Conservation (phyloP, 2,113 vertebrate genomes). For the Phyllostomus hastatus region DNA sequence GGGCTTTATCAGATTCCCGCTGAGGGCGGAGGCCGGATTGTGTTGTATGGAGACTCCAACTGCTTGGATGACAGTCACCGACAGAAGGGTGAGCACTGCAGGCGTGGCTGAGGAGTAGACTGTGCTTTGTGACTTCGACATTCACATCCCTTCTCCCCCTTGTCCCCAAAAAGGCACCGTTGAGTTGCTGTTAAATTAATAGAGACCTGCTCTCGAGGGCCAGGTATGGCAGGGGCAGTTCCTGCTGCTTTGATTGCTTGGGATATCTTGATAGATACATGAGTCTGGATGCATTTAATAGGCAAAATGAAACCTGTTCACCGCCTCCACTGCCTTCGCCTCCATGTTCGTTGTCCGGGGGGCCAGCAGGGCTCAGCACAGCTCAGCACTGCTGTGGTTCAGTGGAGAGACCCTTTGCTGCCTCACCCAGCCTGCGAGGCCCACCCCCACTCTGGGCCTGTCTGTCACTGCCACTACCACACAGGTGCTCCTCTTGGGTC, state of each 20-base stretch:
- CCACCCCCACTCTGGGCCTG: background rate
- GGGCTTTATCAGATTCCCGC: constrained; percentile 94
- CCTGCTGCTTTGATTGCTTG: background rate
- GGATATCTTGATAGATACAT: background rate
- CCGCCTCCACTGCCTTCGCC: fast-evolving
- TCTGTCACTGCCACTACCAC: background rate
- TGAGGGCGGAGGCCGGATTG: constrained; percentile 93
- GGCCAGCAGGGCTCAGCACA: background rate
- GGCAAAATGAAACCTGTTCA: background rate
- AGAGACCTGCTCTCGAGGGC: background rate
- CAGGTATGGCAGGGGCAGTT: too few species aligned
- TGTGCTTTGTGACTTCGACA: fast-evolving
- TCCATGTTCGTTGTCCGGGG: fast-evolving
- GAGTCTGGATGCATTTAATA: background rate
- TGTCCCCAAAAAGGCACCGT: fast-evolving
- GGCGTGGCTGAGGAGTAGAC: background rate
- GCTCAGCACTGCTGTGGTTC: fast-evolving
- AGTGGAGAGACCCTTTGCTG: background rate
- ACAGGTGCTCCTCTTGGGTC: fast-evolving
- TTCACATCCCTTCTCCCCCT: background rate
- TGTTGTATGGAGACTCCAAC: constrained; percentile 96
- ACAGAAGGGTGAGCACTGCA: constrained; percentile 89
- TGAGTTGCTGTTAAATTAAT: background rate
- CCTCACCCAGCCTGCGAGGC: background rate
- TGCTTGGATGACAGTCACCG: constrained; percentile 98